Evolutionary conservation across 2,888 invertebrate genomes (phyloP), one percentile per base, ranked within the genome.

Genomic region (Congeria kusceri): DNA sequence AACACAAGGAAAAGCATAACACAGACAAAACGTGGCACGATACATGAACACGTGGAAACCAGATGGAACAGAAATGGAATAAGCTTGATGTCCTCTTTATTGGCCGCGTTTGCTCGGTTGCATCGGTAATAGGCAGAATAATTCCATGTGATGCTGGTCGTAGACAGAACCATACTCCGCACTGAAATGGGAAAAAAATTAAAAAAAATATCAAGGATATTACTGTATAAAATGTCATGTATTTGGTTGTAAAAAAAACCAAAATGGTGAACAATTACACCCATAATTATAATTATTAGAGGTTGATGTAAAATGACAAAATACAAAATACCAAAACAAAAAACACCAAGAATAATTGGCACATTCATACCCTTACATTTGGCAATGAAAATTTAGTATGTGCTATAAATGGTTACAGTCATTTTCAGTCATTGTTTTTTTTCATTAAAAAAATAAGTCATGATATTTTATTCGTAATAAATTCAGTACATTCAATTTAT

Each of bases 41-140:
- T 53, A n/a, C 53, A 53, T 11, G 23, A 53, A 25, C 2, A 5
- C 23, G 25, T 25, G 7, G 53, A 53, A 9, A 53, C 1, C n/a
- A 53, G 53, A 25, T 15, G n/a, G 53, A 53, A n/a, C 18, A 53
- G 1, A 9, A 53, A 53, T 23, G 53, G 20, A n/a, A 13, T 53
- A 1, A 53, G 18, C 1, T 53, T 53, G 9, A 53, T 25, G n/a
- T 53, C 53, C 53, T 53, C 13, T 9, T 20, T 53, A 9, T 53
- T 53, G 53, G 20, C 25, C n/a, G 25, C 25, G 18, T 53, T 53
- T 3, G 53, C 53, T 25, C 53, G 7, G 25, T 53, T 53, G 53
- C 53, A 23, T 53, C 53, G 53, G n/a, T 53, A 53, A 25, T 53
- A 53, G 1, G 53, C 53, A 53, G 11, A 53, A 25, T 53, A 53